Percentiles rank a stretch among this genome's conserved stretches.
These are phyloP conservation scores for Meleagris gallopavo DNA, from an alignment of 2,113 vertebrate species.

Conservation along the genomic window DNA sequence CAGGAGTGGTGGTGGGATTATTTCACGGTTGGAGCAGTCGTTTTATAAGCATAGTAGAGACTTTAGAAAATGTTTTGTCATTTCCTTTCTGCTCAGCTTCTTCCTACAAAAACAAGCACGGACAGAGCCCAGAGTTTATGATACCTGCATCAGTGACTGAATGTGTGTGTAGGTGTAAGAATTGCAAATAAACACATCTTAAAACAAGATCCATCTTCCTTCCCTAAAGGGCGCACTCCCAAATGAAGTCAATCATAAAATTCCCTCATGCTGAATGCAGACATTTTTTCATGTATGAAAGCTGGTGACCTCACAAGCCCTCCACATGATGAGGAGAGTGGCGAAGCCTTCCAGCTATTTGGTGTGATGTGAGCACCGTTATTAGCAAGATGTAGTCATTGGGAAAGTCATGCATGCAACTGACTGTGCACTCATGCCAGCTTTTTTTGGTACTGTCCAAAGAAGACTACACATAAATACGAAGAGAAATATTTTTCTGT, in stretches of 20 bases:
- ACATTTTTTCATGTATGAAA: background rate
- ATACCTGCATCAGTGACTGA: background rate
- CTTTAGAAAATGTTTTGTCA: conserved; percentile 14
- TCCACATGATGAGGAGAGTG: background rate
- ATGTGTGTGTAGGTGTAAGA: background rate
- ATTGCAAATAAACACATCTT: conserved; percentile 55
- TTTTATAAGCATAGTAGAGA: conserved; percentile 23
- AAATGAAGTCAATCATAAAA: background rate
- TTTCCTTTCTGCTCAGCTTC: conserved; percentile 22
- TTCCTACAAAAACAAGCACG: background rate
- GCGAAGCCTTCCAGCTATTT: background rate
- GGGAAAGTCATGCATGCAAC: background rate
- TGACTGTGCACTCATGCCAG: rapidly evolving
- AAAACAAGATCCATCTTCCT: conserved; percentile 41
- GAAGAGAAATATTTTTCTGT: background rate
- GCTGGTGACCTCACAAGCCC: conserved; percentile 8
- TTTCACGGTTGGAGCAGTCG: conserved; percentile 15
- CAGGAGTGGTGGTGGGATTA: background rate
- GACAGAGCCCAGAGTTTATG: conserved; percentile 16
- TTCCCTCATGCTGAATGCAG: background rate
- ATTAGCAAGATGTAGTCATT: background rate
- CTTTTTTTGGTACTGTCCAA: background rate
- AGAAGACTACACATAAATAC: background rate
- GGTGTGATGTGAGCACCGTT: background rate
- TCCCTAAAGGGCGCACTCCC: background rate